Evolutionary conservation across 2,113 vertebrate genomes (phyloP), one percentile per base, ranked within the genome.

Genomic region (Xenopus borealis): DNA sequence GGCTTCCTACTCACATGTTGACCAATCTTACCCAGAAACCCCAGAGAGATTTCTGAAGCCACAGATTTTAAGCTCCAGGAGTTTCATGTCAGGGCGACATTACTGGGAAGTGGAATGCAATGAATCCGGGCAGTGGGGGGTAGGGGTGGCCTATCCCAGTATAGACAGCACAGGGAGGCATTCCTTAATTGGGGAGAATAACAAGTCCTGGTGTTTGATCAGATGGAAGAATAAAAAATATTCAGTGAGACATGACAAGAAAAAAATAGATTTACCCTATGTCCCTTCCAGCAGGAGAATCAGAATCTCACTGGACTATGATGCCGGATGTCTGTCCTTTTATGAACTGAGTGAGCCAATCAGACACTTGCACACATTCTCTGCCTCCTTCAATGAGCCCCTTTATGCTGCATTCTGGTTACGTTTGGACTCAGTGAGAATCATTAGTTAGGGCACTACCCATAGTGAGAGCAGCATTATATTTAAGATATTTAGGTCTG

Each of bases 101-200:
- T 65, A 65, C 63, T 65, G 33, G 63, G 63, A 65, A 3, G 40
- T 65, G 63, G 63, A 46, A 40, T 17, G 12, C 63, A n/a, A 13
- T 55, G 53, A 55, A 16, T 55, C 53, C 1, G 12, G 17, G 53
- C 7, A 16, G 14, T 55, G 53, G 53, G 2, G 14, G 4, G 17
- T 55, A n/a, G 53, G 53, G 53, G 17, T n/a, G 53, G 53, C 17
- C 17, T 55, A 55, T 55, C 53, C 53, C 53, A 55, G 53, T 55
- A 55, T 55, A n/a, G 53, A 5, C 7, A 55, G 53, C 7, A n/a
- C 0, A n/a, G 53, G 53, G 14, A 8, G 17, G 4, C 14, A 55
- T n/a, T 12, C 16, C 7, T 55, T 8, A 5, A n/a, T 55, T n/a
- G 53, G 53, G 9, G 53, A 55, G 6, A 55, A 55, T 55, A 9